Percentiles rank a stretch among this genome's conserved stretches.
These are phyloP conservation scores for Lepidurus apus DNA, from an alignment of 1,140 invertebrate species.

Conservation along the genomic window DNA sequence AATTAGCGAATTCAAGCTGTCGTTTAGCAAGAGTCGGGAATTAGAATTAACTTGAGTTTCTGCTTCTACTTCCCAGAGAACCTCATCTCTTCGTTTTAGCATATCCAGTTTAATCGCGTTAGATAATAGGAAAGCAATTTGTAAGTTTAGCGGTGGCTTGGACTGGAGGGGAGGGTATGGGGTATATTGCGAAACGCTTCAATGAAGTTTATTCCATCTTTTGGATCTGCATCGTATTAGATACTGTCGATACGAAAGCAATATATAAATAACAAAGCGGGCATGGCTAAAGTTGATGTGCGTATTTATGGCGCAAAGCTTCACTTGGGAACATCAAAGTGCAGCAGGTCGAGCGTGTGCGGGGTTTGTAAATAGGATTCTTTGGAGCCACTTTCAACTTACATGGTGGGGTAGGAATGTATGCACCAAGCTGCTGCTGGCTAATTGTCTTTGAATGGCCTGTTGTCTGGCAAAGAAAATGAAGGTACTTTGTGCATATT, in stretches of 20 bases:
- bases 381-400: not conserved
- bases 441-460: slow-evolving; percentile 15
- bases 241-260: not conserved
- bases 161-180: too few relatives aligned
- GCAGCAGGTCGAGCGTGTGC: slow-evolving; percentile 7
- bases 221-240: not conserved
- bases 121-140: too few relatives aligned
- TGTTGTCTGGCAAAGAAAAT: slow-evolving; percentile 19
- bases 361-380: slow-evolving; percentile 9
- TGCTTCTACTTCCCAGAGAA: not conserved
- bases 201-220: too few relatives aligned
- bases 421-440: slow-evolving; percentile 16
- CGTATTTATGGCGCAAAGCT: not conserved
- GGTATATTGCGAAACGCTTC: too few relatives aligned
- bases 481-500: slow-evolving; percentile 8
- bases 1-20: not conserved
- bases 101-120: too few relatives aligned
- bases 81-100: too few relatives aligned
- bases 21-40: not conserved
- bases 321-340: not conserved
- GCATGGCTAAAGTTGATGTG: not conserved
- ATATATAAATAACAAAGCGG: not conserved
- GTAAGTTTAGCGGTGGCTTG: too few relatives aligned
- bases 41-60: not conserved
- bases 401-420: not conserved